A percentile compares a stretch with the other conserved stretches of the same genome.
Evolutionary conservation across 64 coral and sea anemone species (phyloP).

Genomic region (Hydrozoanthus tunicans): DNA sequence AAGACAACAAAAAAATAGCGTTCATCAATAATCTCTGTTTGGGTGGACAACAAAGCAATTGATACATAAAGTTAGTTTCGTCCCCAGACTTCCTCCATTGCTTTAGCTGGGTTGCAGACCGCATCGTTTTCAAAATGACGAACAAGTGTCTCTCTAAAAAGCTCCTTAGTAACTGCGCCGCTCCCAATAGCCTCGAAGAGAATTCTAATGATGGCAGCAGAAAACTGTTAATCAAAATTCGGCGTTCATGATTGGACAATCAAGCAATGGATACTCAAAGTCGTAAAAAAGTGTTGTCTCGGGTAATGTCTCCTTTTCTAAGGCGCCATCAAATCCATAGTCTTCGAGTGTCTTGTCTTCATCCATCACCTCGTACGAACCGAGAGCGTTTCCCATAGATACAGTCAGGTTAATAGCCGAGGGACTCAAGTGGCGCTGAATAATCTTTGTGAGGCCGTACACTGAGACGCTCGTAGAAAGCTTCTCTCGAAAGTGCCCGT

Average conservation of each 20-base stretch:
- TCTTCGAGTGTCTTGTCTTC: constrained; percentile 50
- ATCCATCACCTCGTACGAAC: constrained; percentile 59
- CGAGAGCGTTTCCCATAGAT: constrained; percentile 19
- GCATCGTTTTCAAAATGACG: no score
- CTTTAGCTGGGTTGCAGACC: no score
- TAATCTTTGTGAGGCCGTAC: constrained; percentile 8
- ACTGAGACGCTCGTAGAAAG: constrained; percentile 19
- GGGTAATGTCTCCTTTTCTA: constrained; percentile 25
- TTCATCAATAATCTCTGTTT: no score
- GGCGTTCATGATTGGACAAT: constrained; percentile 76
- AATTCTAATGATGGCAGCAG: background rate
- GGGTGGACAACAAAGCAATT: no score
- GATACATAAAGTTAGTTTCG: no score
- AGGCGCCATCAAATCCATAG: constrained; percentile 65
- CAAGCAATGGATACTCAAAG: constrained; percentile 72
- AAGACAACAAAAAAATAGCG: no score
- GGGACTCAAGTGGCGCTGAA: background rate
- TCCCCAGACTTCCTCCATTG: no score
- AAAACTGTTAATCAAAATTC: constrained; percentile 1
- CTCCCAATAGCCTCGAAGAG: background rate
- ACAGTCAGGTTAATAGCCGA: constrained; percentile 11
- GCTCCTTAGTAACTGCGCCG: no score
- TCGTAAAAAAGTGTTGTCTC: constrained; percentile 68
- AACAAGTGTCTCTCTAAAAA: no score
- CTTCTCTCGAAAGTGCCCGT: constrained; percentile 42